Conservation (phyloP, 1,140 invertebrate species). For the Philopotamus ludificatus region DNA sequence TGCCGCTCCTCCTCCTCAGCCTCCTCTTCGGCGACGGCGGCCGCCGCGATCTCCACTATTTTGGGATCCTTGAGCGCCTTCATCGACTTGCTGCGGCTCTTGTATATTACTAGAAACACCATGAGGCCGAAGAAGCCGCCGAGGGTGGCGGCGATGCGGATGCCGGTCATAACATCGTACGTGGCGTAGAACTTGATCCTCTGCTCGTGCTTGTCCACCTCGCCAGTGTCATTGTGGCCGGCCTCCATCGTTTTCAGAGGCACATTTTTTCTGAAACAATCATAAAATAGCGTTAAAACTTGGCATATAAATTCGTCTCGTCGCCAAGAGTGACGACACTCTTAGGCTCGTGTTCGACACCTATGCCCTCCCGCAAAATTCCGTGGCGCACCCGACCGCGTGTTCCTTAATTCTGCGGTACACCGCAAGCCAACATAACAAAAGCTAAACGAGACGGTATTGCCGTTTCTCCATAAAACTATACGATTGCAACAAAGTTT, state of each 20-base stretch:
- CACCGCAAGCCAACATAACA: too few species aligned
- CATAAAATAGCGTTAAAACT: too few species aligned
- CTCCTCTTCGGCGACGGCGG: constrained; percentile 71
- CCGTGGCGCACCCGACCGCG: too few species aligned
- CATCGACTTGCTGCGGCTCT: constrained; percentile 73
- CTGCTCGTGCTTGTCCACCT: constrained; percentile 54
- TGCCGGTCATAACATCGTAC: constrained; percentile 88
- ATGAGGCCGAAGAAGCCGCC: constrained; percentile 86
- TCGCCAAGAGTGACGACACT: too few species aligned
- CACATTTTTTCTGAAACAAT: constrained; percentile 34
- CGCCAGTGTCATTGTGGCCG: constrained; percentile 33
- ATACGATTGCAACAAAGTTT: too few species aligned
- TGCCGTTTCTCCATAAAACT: too few species aligned
- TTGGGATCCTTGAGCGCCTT: constrained; percentile 69
- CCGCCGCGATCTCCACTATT: constrained; percentile 64
- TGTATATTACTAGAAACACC: constrained; percentile 84
- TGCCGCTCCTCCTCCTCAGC: constrained; percentile 72
- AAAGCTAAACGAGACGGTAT: too few species aligned
- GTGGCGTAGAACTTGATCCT: constrained; percentile 81
- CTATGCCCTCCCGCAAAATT: too few species aligned
- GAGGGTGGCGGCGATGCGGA: constrained; percentile 82
- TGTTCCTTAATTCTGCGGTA: too few species aligned
- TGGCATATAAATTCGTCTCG: too few species aligned
- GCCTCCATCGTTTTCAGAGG: constrained; percentile 35
- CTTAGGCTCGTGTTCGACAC: too few species aligned